Evolutionary conservation across 1,140 invertebrate genomes (phyloP), one percentile per base, ranked within the genome.

Genomic region (Ips nitidus): DNA sequence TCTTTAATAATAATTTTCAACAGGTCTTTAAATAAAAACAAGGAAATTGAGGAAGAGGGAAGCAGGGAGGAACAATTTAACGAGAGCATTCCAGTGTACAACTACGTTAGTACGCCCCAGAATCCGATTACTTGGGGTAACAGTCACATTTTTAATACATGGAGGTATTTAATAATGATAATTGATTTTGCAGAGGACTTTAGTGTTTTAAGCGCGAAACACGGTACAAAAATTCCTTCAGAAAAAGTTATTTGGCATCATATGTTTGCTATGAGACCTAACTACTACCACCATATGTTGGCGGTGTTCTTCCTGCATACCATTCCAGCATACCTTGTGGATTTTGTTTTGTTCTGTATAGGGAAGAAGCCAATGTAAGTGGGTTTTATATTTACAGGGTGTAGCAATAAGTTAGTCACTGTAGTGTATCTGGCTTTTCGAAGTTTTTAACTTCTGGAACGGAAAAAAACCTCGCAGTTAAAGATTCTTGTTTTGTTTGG

Each of bases 251-350:
- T 75, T 2, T 75, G 74, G 74, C 66, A 68, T 59, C 7, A 45
- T 39, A 68, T 61, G 56, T 72, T 75, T 47, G 45, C 22, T 36
- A 55, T 72, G 69, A 66, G 71, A 39, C 39, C 60, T 1, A 74
- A 69, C 42, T 58, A 69, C 43, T 65, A 52, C 36, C 60, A 69
- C 40, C 70, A 69, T 57, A 6, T 60, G n/a, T 6, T 75, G 2
- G 58, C 65, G 0, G 41, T 66, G 5, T 72, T 73, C 41, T 57
- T 75, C 7, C 53, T 75, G 37, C 87, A 88, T 74, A 84, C 83
- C 80, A 75, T 88, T 59, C 87, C 87, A 7, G 87, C 85, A 7
- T 84, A 86, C 77, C 75, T 87, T 52, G 80, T 86, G 52, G 87
- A 89, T 75, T 82, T 82, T 61, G 76, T 85, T 59, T 77, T 81